Base-by-base conservation (phyloP, 1,140 invertebrate genomes). In the Pseudachorutes palmiensis region DNA sequence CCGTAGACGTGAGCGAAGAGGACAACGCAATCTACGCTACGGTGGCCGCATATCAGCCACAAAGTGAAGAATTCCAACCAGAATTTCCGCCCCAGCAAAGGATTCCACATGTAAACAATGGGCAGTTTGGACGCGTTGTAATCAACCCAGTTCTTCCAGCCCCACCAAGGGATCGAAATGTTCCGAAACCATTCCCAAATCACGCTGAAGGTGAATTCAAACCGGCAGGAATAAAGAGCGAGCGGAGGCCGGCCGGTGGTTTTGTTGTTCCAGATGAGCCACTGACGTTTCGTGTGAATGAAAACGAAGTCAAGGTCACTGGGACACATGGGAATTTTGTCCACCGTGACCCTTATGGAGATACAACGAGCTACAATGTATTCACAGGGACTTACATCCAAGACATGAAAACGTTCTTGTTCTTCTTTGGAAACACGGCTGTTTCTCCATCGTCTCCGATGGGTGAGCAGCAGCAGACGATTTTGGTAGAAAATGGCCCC, bases 361-460 rank as follows among this genome's bases (percentile, higher is more conserved):
- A 73, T 12, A 70, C 74, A 32, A 74, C 72, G 1, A 76, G 74
- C 14, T 77, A 76, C 69, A 75, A 75, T 60, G 75, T 78, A 26
- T 76, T 76, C 66, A 78, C 77, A 16, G 76, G 76, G 51, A 75
- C 73, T 0, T 77, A 78, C 61, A 66, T 75, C 9, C 75, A 75
- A 67, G 70, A 76, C 59, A 65, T 65, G 5, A 76, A 76, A 49
- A 78, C 77, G 2, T 78, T 75, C 62, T 68, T 75, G 12, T 77
- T 78, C 69, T 76, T 78, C 70, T 76, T 76, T 70, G 77, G 76
- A 19, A 76, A 77, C 49, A 75, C 75, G 1, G 75, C 68, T 16
- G 66, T 74, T 41, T 62, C 67, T 14, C 48, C 70, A 19, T 64
- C 63, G 24, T 62, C 68, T 26, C 41, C 30, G 0, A 29, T 51